Percentiles rank a stretch among this genome's conserved stretches.
Evolutionary conservation across 2,113 vertebrate genomes (phyloP).

Genomic region (Paracanthobrama guichenoti): DNA sequence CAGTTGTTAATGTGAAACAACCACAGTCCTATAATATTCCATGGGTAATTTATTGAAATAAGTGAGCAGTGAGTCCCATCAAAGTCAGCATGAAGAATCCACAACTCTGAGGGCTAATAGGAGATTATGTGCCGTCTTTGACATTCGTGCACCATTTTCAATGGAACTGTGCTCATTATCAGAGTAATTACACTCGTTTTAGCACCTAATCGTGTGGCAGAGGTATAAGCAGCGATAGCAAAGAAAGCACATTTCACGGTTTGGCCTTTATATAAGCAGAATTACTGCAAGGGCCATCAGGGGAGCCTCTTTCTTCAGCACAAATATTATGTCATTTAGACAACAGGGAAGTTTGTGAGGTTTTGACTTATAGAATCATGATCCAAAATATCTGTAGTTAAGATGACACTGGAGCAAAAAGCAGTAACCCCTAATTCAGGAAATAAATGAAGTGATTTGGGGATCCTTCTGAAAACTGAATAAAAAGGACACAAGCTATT

Average conservation of each 20-base stretch:
- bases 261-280: conserved; percentile 59
- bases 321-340: background rate
- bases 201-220: conserved; percentile 69
- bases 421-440: background rate
- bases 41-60: conserved; percentile 41
- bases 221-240: conserved; percentile 60
- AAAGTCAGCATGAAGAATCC: conserved; percentile 18
- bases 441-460: conserved; percentile 6
- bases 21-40: background rate
- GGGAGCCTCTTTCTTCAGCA: background rate
- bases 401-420: background rate
- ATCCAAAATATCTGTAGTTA: background rate
- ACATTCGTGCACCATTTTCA: conserved; percentile 70
- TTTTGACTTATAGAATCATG: background rate
- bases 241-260: conserved; percentile 69
- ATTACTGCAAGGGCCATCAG: background rate
- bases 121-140: conserved; percentile 68
- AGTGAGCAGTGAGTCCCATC: conserved; percentile 28
- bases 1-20: background rate
- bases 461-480: background rate
- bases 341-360: background rate
- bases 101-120: conserved; percentile 60
- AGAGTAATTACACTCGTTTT: conserved; percentile 71
- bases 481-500: conserved; percentile 23
- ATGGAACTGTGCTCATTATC: conserved; percentile 70